A percentile compares a stretch with the other conserved stretches of the same genome.
phyloP scores from a whole-genome alignment of 2,113 vertebrate genomes.

The Neolamprologus sp. region DNA sequence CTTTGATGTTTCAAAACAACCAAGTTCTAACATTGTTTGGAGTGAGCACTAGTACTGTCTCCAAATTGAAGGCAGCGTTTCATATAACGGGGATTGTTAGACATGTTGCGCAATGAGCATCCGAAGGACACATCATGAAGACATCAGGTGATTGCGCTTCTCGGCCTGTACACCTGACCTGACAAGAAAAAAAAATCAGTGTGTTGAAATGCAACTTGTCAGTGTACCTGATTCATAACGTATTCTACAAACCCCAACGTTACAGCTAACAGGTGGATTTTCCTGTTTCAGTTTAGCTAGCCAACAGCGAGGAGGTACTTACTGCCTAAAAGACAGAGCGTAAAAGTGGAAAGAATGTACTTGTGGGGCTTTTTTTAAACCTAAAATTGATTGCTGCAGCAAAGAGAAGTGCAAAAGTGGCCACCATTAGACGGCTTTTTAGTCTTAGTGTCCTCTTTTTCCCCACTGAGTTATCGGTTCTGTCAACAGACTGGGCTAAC shows the following conservation, averaged over 20 bases:
- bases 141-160: not conserved
- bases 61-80: not conserved
- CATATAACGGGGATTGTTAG: not conserved
- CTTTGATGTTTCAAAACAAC: not conserved
- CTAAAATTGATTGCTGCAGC: not conserved
- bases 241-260: not conserved
- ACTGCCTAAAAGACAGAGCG: not conserved
- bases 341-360: not conserved
- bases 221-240: not conserved
- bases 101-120: not conserved
- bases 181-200: not conserved
- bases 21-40: not conserved
- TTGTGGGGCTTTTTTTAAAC: accelerated
- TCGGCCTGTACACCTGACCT: not conserved
- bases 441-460: not conserved
- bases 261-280: not conserved
- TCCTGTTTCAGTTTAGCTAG: not conserved
- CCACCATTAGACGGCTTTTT: not conserved
- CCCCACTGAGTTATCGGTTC: not conserved
- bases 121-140: not conserved
- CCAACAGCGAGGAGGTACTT: not conserved
- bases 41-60: not conserved
- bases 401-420: not conserved
- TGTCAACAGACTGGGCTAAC: not conserved
- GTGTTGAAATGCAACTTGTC: not conserved